These are phyloP conservation scores for Gyrodactylus salaris DNA, from an alignment of 1,140 invertebrate species.

Conservation along the genomic window DNA sequence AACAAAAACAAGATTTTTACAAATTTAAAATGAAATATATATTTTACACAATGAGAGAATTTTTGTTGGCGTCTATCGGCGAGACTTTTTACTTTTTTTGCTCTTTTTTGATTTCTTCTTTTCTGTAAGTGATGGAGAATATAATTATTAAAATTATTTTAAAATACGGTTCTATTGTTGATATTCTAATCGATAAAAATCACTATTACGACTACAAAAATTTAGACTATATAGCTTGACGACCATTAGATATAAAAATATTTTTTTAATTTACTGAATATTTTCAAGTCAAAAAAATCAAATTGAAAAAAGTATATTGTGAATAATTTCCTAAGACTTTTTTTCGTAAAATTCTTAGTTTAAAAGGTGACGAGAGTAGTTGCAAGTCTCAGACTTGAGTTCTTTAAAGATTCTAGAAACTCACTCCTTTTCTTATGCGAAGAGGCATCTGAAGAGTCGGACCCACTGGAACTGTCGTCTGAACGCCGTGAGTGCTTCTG, in stretches of 20 bases:
- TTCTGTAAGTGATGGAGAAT: neutral
- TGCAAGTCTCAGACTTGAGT: neutral
- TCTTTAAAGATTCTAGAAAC: neutral
- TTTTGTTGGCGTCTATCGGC: neutral
- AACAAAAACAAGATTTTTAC: neutral
- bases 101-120: neutral
- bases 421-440: neutral
- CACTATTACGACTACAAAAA: too few species aligned
- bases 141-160: too few species aligned
- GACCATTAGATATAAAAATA: too few species aligned
- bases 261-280: too few species aligned
- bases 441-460: neutral
- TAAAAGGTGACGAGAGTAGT: neutral
- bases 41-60: neutral
- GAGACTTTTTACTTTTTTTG: neutral
- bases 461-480: neutral
- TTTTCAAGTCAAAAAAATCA: too few species aligned
- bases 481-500: too few species aligned
- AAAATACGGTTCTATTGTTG: too few species aligned
- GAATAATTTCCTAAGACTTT: too few species aligned
- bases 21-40: neutral
- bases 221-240: too few species aligned
- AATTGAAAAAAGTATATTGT: too few species aligned
- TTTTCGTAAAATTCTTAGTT: too few species aligned
- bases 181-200: too few species aligned